Evolutionary conservation across 2,888 invertebrate genomes (phyloP), one percentile per base, ranked within the genome.

Genomic region (Anticlea derivata): DNA sequence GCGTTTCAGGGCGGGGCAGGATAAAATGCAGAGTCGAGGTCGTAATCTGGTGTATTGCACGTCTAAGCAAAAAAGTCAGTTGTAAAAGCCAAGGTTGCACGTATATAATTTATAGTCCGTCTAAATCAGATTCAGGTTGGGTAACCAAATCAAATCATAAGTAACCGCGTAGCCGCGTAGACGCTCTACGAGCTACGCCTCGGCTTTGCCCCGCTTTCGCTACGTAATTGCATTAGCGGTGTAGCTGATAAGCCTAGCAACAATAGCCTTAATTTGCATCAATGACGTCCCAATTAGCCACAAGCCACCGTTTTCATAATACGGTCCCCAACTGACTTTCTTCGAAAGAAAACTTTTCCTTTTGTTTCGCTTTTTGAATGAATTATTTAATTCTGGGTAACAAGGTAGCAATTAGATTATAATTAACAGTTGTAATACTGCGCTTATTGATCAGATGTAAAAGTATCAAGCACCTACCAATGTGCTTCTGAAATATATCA

Each of bases 251-350:
- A 74, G 64, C 69, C 63, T 61, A 58, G 55, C 60, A 66, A 75
- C 73, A 75, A 79, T 70, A 73, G 64, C 68, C 67, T 68, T 66
- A 70, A 77, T 78, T 78, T 70, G 65, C 65, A 66, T 67, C 67
- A 67, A 69, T 68, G 65, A 55, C 57, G 54, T 44, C 56, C 53
- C 63, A 66, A 68, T 71, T 67, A 65, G 51, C 60, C 26, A 40
- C 55, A 49, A 64, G 24, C 13, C 22, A 29, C 29, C 17, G 39
- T 29, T 46, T 35, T 53, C 33, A 44, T 34, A 33, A 37, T 22
- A 41, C 31, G 5, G 11, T 12, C n/a, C 6, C 10, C 40, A 8
- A 8, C 5, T 12, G 11, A 40, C 8, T 23, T 34, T 6, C 11
- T 34, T 13, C 10, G 11, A 26, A 2, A 11, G 12, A 7, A 13